Base-by-base conservation (phyloP, 2,888 invertebrate species). In the Sphaerophoria taeniata region DNA sequence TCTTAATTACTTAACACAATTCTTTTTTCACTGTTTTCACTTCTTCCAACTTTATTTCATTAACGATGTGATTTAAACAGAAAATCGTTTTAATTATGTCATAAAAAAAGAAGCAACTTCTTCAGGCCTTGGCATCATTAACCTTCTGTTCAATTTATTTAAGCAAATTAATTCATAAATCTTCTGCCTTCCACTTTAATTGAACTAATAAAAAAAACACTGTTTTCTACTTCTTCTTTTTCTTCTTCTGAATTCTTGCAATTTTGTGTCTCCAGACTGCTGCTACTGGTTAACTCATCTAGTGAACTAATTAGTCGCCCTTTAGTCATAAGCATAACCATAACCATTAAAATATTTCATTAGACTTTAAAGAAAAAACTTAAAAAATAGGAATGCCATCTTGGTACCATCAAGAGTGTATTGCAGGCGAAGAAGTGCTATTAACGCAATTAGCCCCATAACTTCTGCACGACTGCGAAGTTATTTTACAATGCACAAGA, bases 401-500 rank as follows among this genome's bases (percentile, higher is more conserved):
- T 74, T 73, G 6, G 43, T 53, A 60, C 51, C 65, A 60, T 74
- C 63, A 60, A 39, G 72, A 75, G 72, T 58, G 24, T 24, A 60
- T 11, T 84, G 84, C 84, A 79, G 69, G 73, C 82, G 12, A 43
- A 9, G 11, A 43, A 43, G 43, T 11, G 4, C 84, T 69, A 84
- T 80, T 72, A 84, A 84, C 75, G 56, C 75, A 84, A 84, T 84
- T 84, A 84, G 71, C 84, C 63, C 33, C 70, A 67, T 74, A 70
- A 61, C 78, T 67, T 63, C 33, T 49, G 65, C 71, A 58, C 67
- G 49, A 63, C 24, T 24, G 53, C 14, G 11, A 60, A 9, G 24
- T 24, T 43, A 7, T 6, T 58, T 49, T 43, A 24, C 24, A 24
- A 24, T 24, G 24, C 2, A 7, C 65, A 34, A n/a, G 45, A 11